These are phyloP conservation scores for Synergus laeviventris DNA, from an alignment of 2,888 invertebrate species.

Conservation along the genomic window DNA sequence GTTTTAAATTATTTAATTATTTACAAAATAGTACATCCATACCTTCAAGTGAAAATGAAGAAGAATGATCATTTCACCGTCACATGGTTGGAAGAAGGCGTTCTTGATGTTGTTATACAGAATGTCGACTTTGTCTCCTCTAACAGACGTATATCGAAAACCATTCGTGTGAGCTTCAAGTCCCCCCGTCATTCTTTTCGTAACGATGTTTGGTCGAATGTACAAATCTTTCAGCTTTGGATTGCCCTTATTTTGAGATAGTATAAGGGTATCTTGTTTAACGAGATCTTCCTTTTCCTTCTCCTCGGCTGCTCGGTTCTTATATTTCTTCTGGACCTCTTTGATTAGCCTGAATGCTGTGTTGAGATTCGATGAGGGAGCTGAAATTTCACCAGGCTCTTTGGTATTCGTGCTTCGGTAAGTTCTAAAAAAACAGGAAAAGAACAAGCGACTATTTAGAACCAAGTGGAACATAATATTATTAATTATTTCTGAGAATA, in stretches of 20 bases:
- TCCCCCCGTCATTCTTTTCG: constrained; percentile 92
- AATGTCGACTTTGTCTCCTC: constrained; percentile 99
- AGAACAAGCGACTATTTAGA: background rate
- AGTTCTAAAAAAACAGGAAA: constrained; percentile 80
- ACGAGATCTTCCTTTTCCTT: constrained; percentile 99
- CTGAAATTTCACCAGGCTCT: constrained; percentile 95
- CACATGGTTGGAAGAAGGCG: constrained; percentile 99
- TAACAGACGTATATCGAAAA: constrained; percentile 97
- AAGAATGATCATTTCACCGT: constrained; percentile 99
- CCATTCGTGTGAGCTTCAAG: constrained; percentile 98
- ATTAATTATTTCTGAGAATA: constrained; percentile 30
- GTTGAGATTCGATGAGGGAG: constrained; percentile 96
- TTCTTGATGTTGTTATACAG: constrained; percentile 99
- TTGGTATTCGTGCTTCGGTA: constrained; percentile 98
- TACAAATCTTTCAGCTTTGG: constrained; percentile 98
- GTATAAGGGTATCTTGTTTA: constrained; percentile 96
- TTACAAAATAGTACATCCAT: constrained; percentile 42
- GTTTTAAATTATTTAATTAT: background rate
- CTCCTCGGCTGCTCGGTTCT: constrained; percentile 98
- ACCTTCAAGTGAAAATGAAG: constrained; percentile 98
- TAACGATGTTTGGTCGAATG: constrained; percentile 99
- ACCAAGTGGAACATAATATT: background rate
- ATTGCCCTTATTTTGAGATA: constrained; percentile 97
- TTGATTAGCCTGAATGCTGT: constrained; percentile 98
- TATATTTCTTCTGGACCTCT: constrained; percentile 99